A percentile compares a stretch with the other conserved stretches of the same genome.
These are phyloP conservation scores for Tachuris rubrigastra DNA, from an alignment of 2,113 vertebrate genomes.

Conservation along the genomic window DNA sequence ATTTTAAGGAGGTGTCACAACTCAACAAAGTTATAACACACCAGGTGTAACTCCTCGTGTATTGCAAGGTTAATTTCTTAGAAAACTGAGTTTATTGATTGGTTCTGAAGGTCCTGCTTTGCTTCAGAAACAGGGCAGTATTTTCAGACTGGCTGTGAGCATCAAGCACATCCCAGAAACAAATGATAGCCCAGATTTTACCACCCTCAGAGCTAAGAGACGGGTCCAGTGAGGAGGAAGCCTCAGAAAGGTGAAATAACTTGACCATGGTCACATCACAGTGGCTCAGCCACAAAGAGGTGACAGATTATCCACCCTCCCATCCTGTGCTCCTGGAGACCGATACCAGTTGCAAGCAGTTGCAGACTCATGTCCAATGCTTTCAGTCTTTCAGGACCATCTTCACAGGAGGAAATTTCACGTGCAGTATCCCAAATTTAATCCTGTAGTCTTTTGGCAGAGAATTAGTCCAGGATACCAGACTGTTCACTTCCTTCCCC, in stretches of 20 bases:
- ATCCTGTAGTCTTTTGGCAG: background rate
- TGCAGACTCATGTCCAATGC: fast-evolving
- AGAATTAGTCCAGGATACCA: constrained; percentile 45
- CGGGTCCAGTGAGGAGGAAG: background rate
- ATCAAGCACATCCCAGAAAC: background rate
- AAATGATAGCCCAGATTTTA: background rate
- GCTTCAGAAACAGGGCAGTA: background rate
- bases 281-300: background rate
- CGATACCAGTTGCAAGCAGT: background rate
- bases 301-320: background rate
- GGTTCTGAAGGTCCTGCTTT: background rate
- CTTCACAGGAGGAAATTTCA: background rate
- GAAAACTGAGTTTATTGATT: background rate
- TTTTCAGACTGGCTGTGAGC: background rate
- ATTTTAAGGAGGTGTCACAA: background rate
- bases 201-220: background rate
- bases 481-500: constrained; percentile 57
- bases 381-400: background rate
- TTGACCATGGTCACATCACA: fast-evolving
- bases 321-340: too few species aligned
- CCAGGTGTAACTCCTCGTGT: fast-evolving
- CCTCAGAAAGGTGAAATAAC: background rate
- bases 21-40: background rate
- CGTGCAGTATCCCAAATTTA: background rate
- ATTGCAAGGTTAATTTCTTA: background rate